Evolutionary conservation across 2,113 vertebrate species (phyloP).

Genomic region (Stomatorhinus ivindoensis): DNA sequence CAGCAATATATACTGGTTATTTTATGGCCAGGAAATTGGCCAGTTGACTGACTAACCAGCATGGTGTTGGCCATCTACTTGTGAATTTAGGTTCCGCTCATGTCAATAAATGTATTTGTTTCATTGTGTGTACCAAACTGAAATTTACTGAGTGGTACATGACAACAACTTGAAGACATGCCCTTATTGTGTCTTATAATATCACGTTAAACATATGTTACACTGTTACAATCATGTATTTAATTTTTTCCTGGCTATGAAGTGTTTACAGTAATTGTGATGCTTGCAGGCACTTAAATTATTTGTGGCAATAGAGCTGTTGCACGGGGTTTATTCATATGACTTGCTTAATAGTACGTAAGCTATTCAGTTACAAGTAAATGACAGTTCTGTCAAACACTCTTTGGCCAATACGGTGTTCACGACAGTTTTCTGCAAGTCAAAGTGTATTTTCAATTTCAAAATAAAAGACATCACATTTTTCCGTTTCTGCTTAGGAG

Average conservation of each 20-base stretch:
- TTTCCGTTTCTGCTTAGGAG: not conserved
- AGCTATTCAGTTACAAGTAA: not conserved
- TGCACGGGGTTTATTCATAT: not conserved
- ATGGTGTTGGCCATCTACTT: not conserved
- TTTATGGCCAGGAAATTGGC: too few species aligned
- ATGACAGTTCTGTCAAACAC: not conserved
- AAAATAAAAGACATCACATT: not conserved
- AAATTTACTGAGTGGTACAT: not conserved
- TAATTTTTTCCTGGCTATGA: not conserved
- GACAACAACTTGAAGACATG: not conserved
- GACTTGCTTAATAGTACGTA: not conserved
- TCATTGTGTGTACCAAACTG: not conserved
- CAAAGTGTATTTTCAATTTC: not conserved
- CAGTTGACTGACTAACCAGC: not conserved
- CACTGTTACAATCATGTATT: too few species aligned
- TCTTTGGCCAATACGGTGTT: not conserved
- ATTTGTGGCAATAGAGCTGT: not conserved
- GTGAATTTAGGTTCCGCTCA: not conserved
- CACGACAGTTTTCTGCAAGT: too few species aligned
- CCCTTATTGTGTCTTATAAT: not conserved
- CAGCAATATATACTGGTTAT: not conserved
- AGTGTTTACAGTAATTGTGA: not conserved
- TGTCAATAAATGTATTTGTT: not conserved
- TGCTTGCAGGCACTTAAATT: not conserved
- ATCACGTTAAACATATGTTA: not conserved